A percentile compares a stretch with the other conserved stretches of the same genome.
Evolutionary conservation across 92 coral and sea anemone species (phyloP).

Genomic region (Epizoanthus fatuus): DNA sequence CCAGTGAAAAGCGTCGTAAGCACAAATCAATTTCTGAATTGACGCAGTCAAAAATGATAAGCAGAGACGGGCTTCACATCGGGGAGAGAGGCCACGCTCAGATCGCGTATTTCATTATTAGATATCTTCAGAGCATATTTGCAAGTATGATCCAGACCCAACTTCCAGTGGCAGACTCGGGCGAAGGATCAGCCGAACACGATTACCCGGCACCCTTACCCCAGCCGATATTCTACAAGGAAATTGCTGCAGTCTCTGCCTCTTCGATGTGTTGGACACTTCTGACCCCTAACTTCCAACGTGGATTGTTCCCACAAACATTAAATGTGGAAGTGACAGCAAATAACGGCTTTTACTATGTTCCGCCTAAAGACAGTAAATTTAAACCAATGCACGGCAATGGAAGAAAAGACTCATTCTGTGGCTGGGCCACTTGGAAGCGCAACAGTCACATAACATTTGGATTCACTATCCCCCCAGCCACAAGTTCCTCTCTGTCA

Average conservation of each 20-base stretch:
- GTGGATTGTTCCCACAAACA: constrained; percentile 25
- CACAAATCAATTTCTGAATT: constrained; percentile 29
- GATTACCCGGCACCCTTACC: constrained; percentile 18
- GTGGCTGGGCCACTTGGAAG: constrained; percentile 27
- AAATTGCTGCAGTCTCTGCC: neutral
- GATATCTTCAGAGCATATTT: constrained; percentile 24
- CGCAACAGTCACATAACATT: constrained; percentile 9
- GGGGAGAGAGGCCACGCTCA: constrained; percentile 41
- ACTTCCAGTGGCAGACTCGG: constrained; percentile 16
- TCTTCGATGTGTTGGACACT: constrained; percentile 31
- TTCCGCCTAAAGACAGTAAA: constrained; percentile 13
- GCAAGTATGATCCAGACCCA: neutral
- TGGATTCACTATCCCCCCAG: constrained; percentile 20
- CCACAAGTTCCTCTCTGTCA: neutral
- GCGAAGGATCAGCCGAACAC: neutral
- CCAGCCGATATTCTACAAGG: constrained; percentile 6
- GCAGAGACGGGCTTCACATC: constrained; percentile 41
- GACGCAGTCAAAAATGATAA: constrained; percentile 1
- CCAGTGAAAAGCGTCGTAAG: constrained; percentile 12
- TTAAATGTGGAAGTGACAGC: constrained; percentile 17
- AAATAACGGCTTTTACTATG: constrained; percentile 25
- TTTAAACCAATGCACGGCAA: constrained; percentile 11
- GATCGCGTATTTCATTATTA: constrained; percentile 30
- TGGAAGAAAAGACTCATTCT: constrained; percentile 26
- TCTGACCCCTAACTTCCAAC: constrained; percentile 23